Evolutionary conservation across 2,888 invertebrate genomes (phyloP), one percentile per base, ranked within the genome.

Genomic region (Thelaira solivaga): DNA sequence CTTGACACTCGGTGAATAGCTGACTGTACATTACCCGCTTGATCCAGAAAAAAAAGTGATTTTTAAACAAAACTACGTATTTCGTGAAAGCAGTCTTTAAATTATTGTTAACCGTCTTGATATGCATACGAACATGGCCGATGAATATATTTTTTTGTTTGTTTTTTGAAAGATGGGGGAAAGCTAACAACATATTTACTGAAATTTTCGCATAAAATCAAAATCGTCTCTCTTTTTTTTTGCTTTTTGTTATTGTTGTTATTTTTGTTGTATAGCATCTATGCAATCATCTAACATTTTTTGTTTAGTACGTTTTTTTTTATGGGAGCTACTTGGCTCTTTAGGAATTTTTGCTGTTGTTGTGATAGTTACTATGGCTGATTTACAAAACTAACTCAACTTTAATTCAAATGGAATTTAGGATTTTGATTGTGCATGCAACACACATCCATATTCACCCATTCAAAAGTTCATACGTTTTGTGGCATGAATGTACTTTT

Each of bases 341-440:
- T 57, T 34, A 24, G 61, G n/a, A 31, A 31, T 34, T 59, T 59
- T 64, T 57, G 34, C 18, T 45, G 69, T 59, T 69, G 57, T 41
- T 51, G 45, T 31, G 55, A 64, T 39, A 55, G 65, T 62, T 51
- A 36, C 57, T 51, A 13, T 61, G 49, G 29, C 69, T 47, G 69
- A 69, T 74, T 78, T 74, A 65, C 69, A 73, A 69, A 78, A 78
- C 73, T 78, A 78, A 78, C 77, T 78, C 73, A 78, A 78, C 68
- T 74, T 80, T 80, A 77, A 83, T 82, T 82, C 85, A 84, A 85
- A 86, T 86, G 85, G 85, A 85, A 86, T 85, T 85, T 84, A 82
- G 83, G 85, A 86, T 85, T 86, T 86, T 81, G 80, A 81, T 81
- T 81, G 76, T 76, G 67, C 43, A 20, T 43, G 4, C 20, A 20